Base-by-base conservation (phyloP, 2,888 invertebrate genomes). In the Cryptophagus acutangulus region DNA sequence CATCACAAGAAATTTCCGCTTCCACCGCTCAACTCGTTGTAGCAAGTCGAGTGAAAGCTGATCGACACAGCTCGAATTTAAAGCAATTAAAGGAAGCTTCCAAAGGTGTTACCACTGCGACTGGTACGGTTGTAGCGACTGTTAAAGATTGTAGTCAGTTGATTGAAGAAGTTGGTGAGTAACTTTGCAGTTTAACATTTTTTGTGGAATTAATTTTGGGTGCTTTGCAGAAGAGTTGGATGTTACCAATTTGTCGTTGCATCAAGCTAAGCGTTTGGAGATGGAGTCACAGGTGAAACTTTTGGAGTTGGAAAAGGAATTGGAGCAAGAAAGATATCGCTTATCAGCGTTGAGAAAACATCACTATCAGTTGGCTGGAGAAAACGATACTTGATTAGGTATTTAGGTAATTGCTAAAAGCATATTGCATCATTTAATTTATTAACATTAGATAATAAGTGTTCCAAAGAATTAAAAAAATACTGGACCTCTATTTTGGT, bases 261-360 rank as follows among this genome's bases (percentile, higher is more conserved):
- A 96, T 66, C 93, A 94, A 66, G 90, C 95, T 1, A 95, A 99
- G 63, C 82, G 89, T 24, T 74, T 91, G 56, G 97, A 99, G 75
- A 96, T 99, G 91, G 96, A 99, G 70, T 85, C 92, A 51, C 95
- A 95, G 71, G 93, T 96, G 29, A 82, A 88, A 59, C 88, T 96
- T 43, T 74, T 99, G 51, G 93, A 96, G 71, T 73, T 96, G 53
- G 96, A 99, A 68, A 86, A 85, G 49, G 84, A 87, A 39, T 73
- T 99, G 49, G 89, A 91, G 63, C 85, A 84, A 51, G 95, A 97
- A 72, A 77, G 97, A 47, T 76, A 83, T 49, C 77, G 82, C 49
- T 74, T 99, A 51, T 81, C 92, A 16, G 86, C 91, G 43, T 76
- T 99, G 42, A 77, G 97, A 45, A 86, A 87, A 62, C 83, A 89